Conservation (phyloP, 37 sponge, comb jelly and placozoan genomes). For the Oscarella lobularis region DNA sequence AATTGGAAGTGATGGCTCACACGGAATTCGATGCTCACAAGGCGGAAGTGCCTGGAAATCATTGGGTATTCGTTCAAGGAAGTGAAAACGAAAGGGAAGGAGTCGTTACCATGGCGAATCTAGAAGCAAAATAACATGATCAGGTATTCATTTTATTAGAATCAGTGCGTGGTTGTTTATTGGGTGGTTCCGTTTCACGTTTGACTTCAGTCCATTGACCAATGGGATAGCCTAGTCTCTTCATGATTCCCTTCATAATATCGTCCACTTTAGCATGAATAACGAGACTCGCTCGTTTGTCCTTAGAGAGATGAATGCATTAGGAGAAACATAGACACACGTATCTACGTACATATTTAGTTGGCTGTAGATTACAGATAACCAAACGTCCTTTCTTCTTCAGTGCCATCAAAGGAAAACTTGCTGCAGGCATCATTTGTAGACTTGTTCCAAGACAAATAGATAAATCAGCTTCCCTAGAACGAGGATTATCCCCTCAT, state of each 20-base stretch:
- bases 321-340: background rate
- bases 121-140: too few species aligned
- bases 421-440: constrained; percentile 81
- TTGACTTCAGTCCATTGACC: too few species aligned
- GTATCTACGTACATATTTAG: constrained; percentile 52
- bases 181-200: too few species aligned
- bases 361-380: constrained; percentile 73
- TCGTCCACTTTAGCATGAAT: constrained; percentile 86
- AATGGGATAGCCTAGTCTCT: constrained; percentile 7
- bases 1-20: constrained; percentile 76
- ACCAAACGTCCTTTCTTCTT: constrained; percentile 59
- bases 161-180: too few species aligned
- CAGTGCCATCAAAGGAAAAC: constrained; percentile 46
- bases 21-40: constrained; percentile 86
- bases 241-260: constrained; percentile 50
- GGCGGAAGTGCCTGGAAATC: constrained; percentile 65
- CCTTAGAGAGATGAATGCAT: constrained; percentile 17
- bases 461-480: constrained; percentile 68
- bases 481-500: background rate
- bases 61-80: constrained; percentile 22
- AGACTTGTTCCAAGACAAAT: constrained; percentile 84
- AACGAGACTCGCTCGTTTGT: constrained; percentile 58
- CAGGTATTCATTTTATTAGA: too few species aligned
- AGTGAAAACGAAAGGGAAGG: background rate
- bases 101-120: background rate